Evolutionary conservation across 2,888 invertebrate species (phyloP).

Genomic region (Oegoconia quadripuncta): DNA sequence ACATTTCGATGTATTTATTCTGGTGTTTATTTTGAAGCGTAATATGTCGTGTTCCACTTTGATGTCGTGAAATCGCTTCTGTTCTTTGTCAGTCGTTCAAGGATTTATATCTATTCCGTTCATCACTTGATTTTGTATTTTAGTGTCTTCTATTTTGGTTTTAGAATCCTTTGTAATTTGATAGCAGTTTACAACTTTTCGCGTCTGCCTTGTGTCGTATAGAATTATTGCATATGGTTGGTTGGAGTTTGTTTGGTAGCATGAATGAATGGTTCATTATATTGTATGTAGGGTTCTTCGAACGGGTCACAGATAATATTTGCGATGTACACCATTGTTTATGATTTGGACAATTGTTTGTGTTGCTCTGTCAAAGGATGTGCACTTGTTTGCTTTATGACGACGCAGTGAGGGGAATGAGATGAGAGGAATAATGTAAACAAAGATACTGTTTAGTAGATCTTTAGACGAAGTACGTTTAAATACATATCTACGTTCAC

Average conservation of each 20-base stretch:
- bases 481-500: neutral
- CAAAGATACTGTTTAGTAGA: constrained; percentile 30
- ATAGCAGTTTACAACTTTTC: constrained; percentile 54
- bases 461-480: no score
- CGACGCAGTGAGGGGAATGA: constrained; percentile 32
- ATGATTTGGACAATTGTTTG: constrained; percentile 78
- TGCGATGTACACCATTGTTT: constrained; percentile 77
- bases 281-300: constrained; percentile 73
- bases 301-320: constrained; percentile 67
- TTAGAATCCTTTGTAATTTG: constrained; percentile 63
- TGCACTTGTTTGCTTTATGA: constrained; percentile 69
- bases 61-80: constrained; percentile 79
- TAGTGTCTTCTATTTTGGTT: constrained; percentile 66
- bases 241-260: constrained; percentile 75
- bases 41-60: constrained; percentile 79
- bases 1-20: constrained; percentile 77
- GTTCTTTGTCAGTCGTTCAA: constrained; percentile 73
- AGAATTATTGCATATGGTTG: constrained; percentile 79
- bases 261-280: constrained; percentile 78
- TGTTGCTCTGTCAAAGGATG: constrained; percentile 75
- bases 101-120: constrained; percentile 68
- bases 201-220: constrained; percentile 42
- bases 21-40: constrained; percentile 77
- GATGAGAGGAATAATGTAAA: constrained; percentile 42
- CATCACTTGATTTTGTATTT: constrained; percentile 67